Base-by-base conservation (phyloP, 2,888 invertebrate genomes). In the Drosophila conformis region DNA sequence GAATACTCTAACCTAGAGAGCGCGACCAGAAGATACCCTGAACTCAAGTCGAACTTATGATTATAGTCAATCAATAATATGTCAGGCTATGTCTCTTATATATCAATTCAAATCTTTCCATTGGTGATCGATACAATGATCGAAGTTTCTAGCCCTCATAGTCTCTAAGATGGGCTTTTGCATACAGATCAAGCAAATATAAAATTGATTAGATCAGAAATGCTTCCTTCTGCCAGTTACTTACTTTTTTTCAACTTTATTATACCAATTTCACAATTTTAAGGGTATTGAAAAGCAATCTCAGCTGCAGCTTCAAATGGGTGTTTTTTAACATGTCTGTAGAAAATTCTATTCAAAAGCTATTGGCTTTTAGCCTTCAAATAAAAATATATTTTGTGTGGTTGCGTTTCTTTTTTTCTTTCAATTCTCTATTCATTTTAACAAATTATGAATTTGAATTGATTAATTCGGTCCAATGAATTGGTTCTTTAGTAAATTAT, bases 401-500 rank as follows among this genome's bases (percentile, higher is more conserved):
- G 4, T 25, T 46, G 21, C 2, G 15, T 25, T 46, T 21, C 1
- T 7, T 8, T 4, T 13, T n/a, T 48, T 33, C 1, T n/a, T 25
- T 8, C 7, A 4, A 38, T 10, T 21, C 6, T 4, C n/a, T 42
- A 10, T 5, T 27, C n/a, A 27, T 25, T 57, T 31, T 31, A 31
- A 56, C 40, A 4, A 56, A 40, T 40, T 27, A 21, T 56, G 15
- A 29, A 29, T 21, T 15, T 40, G 6, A 57, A 42, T 31, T 42
- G 57, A 42, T 31, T 40, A 18, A 42, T 5, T 36, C 27, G 33
- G 21, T 11, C 18, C 11, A 27, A 49, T 49, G 36, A 69, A 57
- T 59, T 7, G 11, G 11, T n/a, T 35, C 35, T n/a, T 56, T 25
- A 15, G 15, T 25, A 25, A 25, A 25, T 46, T 15, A 15, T 4